Percentiles rank a stretch among this genome's conserved stretches.
These are phyloP conservation scores for Entomyzon cyanotis DNA, from an alignment of 2,113 vertebrate species.

Conservation along the genomic window DNA sequence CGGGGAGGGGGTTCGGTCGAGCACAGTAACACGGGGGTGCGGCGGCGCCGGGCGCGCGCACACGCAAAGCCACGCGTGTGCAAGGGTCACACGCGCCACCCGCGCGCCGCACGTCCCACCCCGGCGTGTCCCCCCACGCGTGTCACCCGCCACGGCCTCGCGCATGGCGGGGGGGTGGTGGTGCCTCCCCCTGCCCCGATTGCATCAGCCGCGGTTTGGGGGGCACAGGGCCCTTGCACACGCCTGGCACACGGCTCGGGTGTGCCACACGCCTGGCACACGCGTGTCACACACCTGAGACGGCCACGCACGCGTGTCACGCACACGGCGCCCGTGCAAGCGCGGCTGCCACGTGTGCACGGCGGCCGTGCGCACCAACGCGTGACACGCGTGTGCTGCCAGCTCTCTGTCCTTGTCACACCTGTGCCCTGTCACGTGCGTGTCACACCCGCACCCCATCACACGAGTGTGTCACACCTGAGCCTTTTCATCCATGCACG, in stretches of 20 bases:
- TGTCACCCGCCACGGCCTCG: too few species aligned
- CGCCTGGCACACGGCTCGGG: neutral
- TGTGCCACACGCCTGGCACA: neutral
- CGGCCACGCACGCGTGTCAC: too few species aligned
- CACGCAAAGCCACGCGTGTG: too few species aligned
- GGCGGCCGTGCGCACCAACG: neutral
- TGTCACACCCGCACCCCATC: neutral
- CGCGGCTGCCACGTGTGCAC: neutral
- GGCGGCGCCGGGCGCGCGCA: too few species aligned
- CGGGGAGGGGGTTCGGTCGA: too few species aligned
- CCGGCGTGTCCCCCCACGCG: too few species aligned
- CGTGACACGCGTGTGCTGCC: neutral
- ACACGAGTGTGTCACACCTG: neutral
- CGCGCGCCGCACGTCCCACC: too few species aligned
- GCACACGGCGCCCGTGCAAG: too few species aligned
- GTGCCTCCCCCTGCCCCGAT: neutral
- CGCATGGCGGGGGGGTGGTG: too few species aligned
- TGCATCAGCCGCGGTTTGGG: neutral
- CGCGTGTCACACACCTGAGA: neutral
- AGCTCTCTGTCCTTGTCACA: neutral
- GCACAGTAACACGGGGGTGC: too few species aligned
- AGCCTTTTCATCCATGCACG: too few species aligned
- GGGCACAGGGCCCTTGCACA: neutral
- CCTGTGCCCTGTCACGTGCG: neutral
- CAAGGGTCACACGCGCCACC: too few species aligned